These are phyloP conservation scores for Hydrolagus colliei DNA, from an alignment of 2,797 vertebrate species.

Conservation along the genomic window DNA sequence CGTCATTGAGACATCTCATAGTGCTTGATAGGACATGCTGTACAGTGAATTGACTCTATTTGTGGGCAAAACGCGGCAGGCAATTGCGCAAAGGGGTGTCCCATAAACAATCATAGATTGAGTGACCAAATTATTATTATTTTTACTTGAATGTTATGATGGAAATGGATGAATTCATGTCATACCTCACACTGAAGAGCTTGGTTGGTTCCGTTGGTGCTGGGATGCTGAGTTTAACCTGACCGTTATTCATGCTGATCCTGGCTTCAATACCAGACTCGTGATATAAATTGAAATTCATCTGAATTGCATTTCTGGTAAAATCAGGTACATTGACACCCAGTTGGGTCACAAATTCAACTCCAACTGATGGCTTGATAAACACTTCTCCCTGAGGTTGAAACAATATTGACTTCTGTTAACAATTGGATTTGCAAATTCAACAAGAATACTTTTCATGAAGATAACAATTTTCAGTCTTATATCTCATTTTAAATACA, in stretches of 20 bases:
- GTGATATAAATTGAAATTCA: slow-evolving; percentile 76
- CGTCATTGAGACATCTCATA: no score
- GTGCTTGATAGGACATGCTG: no score
- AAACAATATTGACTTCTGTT: slow-evolving; percentile 33
- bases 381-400: slow-evolving; percentile 62
- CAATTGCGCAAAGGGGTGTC: no score
- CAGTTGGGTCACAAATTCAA: slow-evolving; percentile 80
- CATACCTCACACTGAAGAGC: slow-evolving; percentile 74
- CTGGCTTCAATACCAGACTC: slow-evolving; percentile 73
- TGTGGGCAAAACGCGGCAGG: no score
- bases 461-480: no score
- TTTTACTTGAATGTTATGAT: no score
- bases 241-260: slow-evolving; percentile 54
- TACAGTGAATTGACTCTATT: no score
- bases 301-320: slow-evolving; percentile 63
- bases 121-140: no score
- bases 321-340: slow-evolving; percentile 76
- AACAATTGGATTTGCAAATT: slow-evolving; percentile 19
- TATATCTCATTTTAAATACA: no score
- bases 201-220: slow-evolving; percentile 62
- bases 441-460: no score
- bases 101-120: no score
- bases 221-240: slow-evolving; percentile 70
- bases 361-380: slow-evolving; percentile 71
- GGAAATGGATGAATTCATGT: neutral